phyloP scores from a whole-genome alignment of 2,797 vertebrate genomes.

The Xyrichtys novacula region DNA sequence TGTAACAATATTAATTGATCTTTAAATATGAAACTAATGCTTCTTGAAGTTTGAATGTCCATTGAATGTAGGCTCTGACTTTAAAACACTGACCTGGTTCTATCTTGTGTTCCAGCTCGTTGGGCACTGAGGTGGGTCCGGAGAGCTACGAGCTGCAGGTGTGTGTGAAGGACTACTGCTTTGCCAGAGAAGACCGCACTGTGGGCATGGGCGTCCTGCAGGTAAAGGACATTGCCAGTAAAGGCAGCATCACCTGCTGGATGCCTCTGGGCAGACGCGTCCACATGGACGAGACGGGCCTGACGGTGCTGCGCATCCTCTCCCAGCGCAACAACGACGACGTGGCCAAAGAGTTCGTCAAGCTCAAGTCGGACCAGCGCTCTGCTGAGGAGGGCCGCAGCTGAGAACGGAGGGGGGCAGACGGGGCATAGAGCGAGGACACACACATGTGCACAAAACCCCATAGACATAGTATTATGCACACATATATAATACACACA shows the following conservation, averaged over 20 bases:
- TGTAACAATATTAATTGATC: too few relatives aligned
- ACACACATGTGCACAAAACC: conserved; percentile 81
- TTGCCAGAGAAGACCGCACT: conserved; percentile 95
- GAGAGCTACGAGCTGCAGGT: conserved; percentile 98
- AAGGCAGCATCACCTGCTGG: conserved; percentile 86
- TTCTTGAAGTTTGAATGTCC: too few relatives aligned
- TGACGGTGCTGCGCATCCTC: conserved; percentile 96
- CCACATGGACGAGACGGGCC: conserved; percentile 98
- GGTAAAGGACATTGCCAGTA: conserved; percentile 90
- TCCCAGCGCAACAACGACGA: conserved; percentile 98
- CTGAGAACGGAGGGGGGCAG: conserved; percentile 71
- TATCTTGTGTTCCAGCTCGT: conserved; percentile 81
- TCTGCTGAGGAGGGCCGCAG: conserved; percentile 92
- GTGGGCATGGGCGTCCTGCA: conserved; percentile 94
- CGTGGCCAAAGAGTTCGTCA: conserved; percentile 98
- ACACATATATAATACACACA: conserved; percentile 49
- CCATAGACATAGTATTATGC: conserved; percentile 86
- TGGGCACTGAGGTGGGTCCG: conserved; percentile 92
- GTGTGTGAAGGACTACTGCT: conserved; percentile 99
- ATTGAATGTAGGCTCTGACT: too few relatives aligned
- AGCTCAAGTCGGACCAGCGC: conserved; percentile 97
- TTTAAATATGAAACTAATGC: too few relatives aligned
- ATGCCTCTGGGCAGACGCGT: conserved; percentile 90
- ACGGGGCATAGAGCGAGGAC: conserved; percentile 8
- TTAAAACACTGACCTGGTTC: not conserved